Evolutionary conservation across 2,113 vertebrate species (phyloP).

Genomic region (Ammospiza nelsoni): DNA sequence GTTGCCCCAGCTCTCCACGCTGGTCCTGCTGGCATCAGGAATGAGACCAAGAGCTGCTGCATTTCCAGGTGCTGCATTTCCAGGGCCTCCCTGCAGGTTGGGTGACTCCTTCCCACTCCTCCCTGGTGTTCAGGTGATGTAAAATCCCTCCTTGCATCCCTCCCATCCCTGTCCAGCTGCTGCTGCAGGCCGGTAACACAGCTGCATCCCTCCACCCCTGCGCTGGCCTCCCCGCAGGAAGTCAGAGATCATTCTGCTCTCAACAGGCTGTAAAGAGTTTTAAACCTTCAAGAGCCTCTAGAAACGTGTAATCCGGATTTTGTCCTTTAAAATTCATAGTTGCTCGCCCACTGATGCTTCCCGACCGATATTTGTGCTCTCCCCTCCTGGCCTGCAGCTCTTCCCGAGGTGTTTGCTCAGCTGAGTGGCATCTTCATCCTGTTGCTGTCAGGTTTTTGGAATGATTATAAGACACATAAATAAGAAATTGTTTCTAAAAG

Average conservation of each 20-base stretch:
- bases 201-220: constrained; percentile 5
- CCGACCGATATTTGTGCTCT: background rate
- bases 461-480: background rate
- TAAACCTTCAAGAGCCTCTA: constrained; percentile 35
- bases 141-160: background rate
- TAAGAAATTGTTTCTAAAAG: constrained; percentile 11
- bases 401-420: background rate
- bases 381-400: background rate
- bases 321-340: background rate
- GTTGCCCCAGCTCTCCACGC: background rate
- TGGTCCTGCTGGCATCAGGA: background rate
- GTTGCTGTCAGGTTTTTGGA: background rate
- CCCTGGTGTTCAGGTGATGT: background rate
- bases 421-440: background rate
- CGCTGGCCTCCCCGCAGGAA: background rate
- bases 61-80: background rate
- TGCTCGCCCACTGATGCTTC: background rate
- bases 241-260: constrained; percentile 33
- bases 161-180: background rate
- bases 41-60: background rate
- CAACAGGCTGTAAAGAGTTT: constrained; percentile 46
- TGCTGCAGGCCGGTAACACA: background rate
- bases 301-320: background rate
- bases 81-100: background rate
- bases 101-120: background rate